Evolutionary conservation across 2,888 invertebrate genomes (phyloP), one percentile per base, ranked within the genome.

Genomic region (Lydus trimaculatus): DNA sequence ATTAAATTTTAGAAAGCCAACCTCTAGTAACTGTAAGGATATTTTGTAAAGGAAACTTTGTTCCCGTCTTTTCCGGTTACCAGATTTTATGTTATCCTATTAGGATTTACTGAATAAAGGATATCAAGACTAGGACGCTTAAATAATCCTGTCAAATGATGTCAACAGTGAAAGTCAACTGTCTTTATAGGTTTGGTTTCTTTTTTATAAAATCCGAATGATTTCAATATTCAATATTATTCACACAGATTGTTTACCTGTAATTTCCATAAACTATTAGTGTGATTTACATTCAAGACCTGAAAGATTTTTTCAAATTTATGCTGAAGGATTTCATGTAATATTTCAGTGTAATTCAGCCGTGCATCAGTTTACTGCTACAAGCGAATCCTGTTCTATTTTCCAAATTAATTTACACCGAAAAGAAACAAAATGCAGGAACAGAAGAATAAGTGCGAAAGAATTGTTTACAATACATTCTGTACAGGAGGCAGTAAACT

Each of bases 91-190:
- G 79, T 79, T 79, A 79, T 81, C 79, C 79, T 71, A 64, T 48
- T 69, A 71, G 79, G 79, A 79, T 81, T 78, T 78, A 68, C 73
- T 67, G 77, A 77, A 79, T 79, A 75, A 76, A 75, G 76, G 76
- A 72, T 77, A 78, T 71, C 74, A 73, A 73, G 75, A 72, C 71
- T 36, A 72, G 77, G 74, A 77, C 76, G 75, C 78, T 73, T 77
- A 76, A 80, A 78, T 80, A 81, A 81, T 81, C 79, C 78, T 73
- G 76, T 77, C 79, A 79, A 77, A 67, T 68, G 63, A 73, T 62
- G 63, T 65, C 48, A 68, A 43, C 43, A 17, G 43, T 60, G 66
- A 59, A n/a, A 25, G 20, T 61, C 70, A 70, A 71, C 20, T 48
- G 20, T 20, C 20, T 0, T 6, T 17, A 67, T 64, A 60, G 39